Conservation (phyloP, 2,888 invertebrate species). For the Tricholauxania praeusta region DNA sequence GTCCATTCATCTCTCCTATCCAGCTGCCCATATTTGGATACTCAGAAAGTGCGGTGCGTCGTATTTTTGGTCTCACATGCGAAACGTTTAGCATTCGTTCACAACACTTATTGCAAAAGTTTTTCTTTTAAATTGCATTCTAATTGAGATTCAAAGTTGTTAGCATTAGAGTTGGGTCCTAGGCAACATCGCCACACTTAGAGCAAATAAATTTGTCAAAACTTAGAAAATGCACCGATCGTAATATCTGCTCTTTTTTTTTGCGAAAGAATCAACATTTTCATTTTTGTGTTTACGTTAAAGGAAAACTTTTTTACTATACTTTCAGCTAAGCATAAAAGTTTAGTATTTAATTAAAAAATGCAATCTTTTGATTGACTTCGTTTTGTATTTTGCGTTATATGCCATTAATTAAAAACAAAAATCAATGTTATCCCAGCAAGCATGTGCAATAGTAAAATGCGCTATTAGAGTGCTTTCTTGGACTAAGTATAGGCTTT, state of each 20-base stretch:
- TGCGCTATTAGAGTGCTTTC: too few relatives aligned
- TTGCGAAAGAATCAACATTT: neutral
- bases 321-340: too few relatives aligned
- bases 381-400: too few relatives aligned
- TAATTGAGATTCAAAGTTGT: slow-evolving; percentile 36
- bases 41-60: neutral
- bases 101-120: slow-evolving; percentile 36
- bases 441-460: too few relatives aligned
- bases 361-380: too few relatives aligned
- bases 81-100: slow-evolving; percentile 29
- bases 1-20: neutral
- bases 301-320: too few relatives aligned
- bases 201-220: neutral
- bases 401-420: too few relatives aligned
- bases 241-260: neutral
- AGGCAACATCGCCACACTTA: slow-evolving; percentile 18
- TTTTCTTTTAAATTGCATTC: slow-evolving; percentile 37
- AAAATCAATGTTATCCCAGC: too few relatives aligned
- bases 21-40: neutral
- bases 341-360: too few relatives aligned
- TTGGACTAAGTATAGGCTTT: too few relatives aligned
- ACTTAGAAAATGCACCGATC: neutral
- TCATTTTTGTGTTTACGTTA: neutral
- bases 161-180: slow-evolving; percentile 20
- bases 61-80: slow-evolving; percentile 7